phyloP scores from a whole-genome alignment of 2,797 vertebrate genomes.

The Sebastes trivittatus region DNA sequence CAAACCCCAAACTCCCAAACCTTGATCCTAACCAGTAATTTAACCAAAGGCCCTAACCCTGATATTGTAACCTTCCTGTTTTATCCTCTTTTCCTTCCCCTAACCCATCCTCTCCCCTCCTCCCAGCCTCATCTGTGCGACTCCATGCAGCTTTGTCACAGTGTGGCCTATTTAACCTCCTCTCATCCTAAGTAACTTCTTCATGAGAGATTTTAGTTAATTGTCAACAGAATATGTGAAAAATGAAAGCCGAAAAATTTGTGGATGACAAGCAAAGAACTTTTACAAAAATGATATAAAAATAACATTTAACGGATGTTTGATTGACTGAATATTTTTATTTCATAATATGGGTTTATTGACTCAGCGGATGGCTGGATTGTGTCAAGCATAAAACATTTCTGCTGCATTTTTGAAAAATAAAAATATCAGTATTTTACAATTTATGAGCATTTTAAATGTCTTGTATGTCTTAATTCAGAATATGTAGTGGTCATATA shows the following conservation, averaged over 20 bases:
- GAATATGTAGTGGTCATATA: neutral
- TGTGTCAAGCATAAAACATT: slow-evolving; percentile 82
- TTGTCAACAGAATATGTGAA: slow-evolving; percentile 62
- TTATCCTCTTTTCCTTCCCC: slow-evolving; percentile 10
- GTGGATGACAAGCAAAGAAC: slow-evolving; percentile 68
- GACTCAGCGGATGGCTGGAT: slow-evolving; percentile 77
- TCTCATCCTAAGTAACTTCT: slow-evolving; percentile 73
- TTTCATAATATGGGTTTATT: slow-evolving; percentile 70
- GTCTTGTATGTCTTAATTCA: slow-evolving; percentile 58
- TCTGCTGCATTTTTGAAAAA: slow-evolving; percentile 95
- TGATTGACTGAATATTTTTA: slow-evolving; percentile 66
- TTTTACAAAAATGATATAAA: slow-evolving; percentile 71
- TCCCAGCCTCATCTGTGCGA: slow-evolving; percentile 59
- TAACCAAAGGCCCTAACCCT: slow-evolving; percentile 23
- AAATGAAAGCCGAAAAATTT: slow-evolving; percentile 63
- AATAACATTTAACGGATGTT: slow-evolving; percentile 66
- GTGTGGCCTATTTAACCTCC: slow-evolving; percentile 76
- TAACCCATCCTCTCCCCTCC: neutral
- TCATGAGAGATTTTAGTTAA: slow-evolving; percentile 67
- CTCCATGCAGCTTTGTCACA: slow-evolving; percentile 65
- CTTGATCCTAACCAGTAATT: neutral
- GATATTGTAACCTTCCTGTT: slow-evolving; percentile 7
- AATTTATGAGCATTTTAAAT: slow-evolving; percentile 82
- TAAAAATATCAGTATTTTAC: slow-evolving; percentile 96
- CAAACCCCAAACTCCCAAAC: neutral